These are phyloP conservation scores for Melierax canorus DNA, from an alignment of 2,113 vertebrate genomes.

Conservation along the genomic window DNA sequence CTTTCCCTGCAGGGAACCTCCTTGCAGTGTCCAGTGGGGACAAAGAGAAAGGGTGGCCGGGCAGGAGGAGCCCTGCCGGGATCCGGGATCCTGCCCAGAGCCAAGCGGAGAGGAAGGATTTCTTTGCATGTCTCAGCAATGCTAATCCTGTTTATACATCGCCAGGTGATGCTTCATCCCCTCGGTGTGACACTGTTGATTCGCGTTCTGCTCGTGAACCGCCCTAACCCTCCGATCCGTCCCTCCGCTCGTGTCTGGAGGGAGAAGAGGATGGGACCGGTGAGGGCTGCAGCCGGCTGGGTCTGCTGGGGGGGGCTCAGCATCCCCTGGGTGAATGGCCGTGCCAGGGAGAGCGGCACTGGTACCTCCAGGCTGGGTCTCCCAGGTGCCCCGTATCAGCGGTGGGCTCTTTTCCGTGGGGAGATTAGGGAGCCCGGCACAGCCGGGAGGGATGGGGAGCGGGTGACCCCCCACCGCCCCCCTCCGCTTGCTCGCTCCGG, in stretches of 20 bases:
- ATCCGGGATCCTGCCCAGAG: background rate
- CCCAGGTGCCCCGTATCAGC: background rate
- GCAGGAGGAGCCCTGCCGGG: fast-evolving
- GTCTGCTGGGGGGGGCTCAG: background rate
- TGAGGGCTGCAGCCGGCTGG: fast-evolving
- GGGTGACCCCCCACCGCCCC: background rate
- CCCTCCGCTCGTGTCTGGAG: background rate
- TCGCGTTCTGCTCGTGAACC: fast-evolving
- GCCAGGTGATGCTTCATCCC: background rate
- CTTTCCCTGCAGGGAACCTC: background rate
- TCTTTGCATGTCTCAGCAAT: fast-evolving
- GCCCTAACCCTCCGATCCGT: background rate
- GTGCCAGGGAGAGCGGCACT: fast-evolving
- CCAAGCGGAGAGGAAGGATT: background rate
- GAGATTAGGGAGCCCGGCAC: background rate
- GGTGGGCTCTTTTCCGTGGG: background rate
- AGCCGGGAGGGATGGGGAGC: background rate
- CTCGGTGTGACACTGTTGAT: background rate
- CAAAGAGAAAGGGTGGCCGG: fast-evolving
- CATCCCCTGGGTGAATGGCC: background rate
- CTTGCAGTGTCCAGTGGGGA: fast-evolving
- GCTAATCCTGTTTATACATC: background rate
- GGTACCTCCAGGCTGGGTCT: fast-evolving
- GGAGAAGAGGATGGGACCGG: background rate
- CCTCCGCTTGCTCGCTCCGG: background rate